Base-by-base conservation (phyloP, 2,888 invertebrate genomes). In the Lasioglossum malachurum region DNA sequence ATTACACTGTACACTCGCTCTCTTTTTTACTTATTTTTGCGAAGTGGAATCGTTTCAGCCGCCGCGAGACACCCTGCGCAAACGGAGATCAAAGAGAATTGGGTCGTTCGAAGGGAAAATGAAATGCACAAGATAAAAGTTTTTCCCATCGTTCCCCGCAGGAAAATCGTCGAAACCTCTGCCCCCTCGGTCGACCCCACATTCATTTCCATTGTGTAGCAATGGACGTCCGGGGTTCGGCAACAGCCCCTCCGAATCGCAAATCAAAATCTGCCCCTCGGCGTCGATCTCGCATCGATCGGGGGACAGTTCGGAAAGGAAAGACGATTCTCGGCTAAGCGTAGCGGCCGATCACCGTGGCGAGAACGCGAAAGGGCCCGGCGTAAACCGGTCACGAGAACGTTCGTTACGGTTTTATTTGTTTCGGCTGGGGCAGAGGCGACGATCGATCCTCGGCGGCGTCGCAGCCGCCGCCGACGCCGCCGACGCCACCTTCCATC, bases 351-450 rank as follows among this genome's bases (percentile, higher is more conserved):
- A 76, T 76, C 57, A 31, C 16, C 85, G 67, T 14, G 44, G 67
- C 19, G 31, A 75, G 64, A 73, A 49, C 41, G 74, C 23, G 19
- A 82, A 71, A 72, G 67, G 81, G 64, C 71, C 60, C 67, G 77
- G 27, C 57, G 79, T 84, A 84, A 84, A 83, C 80, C 79, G 91
- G 88, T 82, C 87, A 83, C 83, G 86, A 72, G 83, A 80, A 14
- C 82, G 81, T 90, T 90, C 85, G 87, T 91, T 90, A 90, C 74
- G 75, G 76, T 91, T 90, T 91, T 90, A 90, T 91, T 91, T 90
- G 87, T 90, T 91, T 90, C 90, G 88, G 82, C 75, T 69, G 84
- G 80, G 83, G 73, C 44, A 83, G 85, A 78, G 85, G 77, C 71
- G 81, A 87, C 89, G 90, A 90, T 90, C 90, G 91, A 90, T 90